Evolutionary conservation across 2,797 vertebrate genomes (phyloP).

Genomic region (Silurus lanzhouensis): DNA sequence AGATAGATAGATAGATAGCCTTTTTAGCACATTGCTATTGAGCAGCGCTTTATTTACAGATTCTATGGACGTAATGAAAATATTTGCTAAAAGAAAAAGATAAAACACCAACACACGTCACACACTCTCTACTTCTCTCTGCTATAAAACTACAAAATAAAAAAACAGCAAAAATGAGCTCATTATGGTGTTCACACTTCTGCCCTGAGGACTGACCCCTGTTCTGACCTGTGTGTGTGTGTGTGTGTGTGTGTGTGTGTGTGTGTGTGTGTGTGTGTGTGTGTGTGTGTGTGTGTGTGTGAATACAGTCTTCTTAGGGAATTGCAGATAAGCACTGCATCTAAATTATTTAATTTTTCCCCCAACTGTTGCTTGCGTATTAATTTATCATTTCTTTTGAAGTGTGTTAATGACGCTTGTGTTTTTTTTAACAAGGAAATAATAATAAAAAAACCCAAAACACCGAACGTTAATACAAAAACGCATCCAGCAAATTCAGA

Average conservation of each 20-base stretch:
- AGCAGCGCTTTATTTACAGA: neutral
- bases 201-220: neutral
- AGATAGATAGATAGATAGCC: no score
- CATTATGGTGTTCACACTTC: conserved; percentile 6
- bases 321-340: conserved; percentile 59
- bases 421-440: conserved; percentile 51
- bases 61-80: neutral
- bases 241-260: no score
- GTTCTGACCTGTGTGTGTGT: neutral
- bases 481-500: conserved; percentile 68
- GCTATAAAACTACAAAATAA: neutral
- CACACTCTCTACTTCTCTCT: no score
- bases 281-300: neutral
- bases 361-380: conserved; percentile 78
- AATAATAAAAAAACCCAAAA: conserved; percentile 31
- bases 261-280: no score
- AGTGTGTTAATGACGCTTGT: conserved; percentile 79
- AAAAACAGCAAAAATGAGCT: conserved; percentile 23
- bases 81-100: neutral
- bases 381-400: conserved; percentile 81
- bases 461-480: conserved; percentile 45
- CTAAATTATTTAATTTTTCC: conserved; percentile 82
- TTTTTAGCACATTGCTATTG: no score
- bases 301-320: conserved; percentile 53
- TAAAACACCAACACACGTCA: neutral